Percentiles rank a stretch among this genome's conserved stretches.
These are phyloP conservation scores for Euwallacea fornicatus DNA, from an alignment of 1,140 invertebrate species.

Conservation along the genomic window DNA sequence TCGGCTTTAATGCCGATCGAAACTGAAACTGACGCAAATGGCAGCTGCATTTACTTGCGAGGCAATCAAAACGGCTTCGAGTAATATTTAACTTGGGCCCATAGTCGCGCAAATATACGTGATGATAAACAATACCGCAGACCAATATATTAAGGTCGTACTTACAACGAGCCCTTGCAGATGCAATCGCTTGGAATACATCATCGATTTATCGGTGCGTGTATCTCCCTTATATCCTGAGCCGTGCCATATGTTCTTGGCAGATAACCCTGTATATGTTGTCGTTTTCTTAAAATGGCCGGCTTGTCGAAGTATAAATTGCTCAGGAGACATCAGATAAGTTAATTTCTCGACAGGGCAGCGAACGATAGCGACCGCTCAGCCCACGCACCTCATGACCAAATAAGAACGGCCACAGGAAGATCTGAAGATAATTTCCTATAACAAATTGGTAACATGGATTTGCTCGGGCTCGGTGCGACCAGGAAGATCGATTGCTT, in stretches of 20 bases:
- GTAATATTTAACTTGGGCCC: not conserved
- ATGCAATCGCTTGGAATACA: slow-evolving; percentile 23
- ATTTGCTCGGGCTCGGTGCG: slow-evolving; percentile 4
- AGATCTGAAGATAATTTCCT: slow-evolving; percentile 33
- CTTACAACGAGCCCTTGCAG: slow-evolving; percentile 20
- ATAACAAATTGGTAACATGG: slow-evolving; percentile 37
- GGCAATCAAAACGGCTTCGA: not conserved
- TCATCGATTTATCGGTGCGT: slow-evolving; percentile 29
- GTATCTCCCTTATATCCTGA: slow-evolving; percentile 29
- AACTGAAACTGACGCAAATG: slow-evolving; percentile 24
- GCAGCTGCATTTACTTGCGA: slow-evolving; percentile 3
- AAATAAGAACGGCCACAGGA: slow-evolving; percentile 32
- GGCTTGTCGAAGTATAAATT: slow-evolving; percentile 39
- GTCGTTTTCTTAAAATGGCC: slow-evolving; percentile 36
- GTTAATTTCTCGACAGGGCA: slow-evolving; percentile 39
- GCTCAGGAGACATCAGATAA: slow-evolving; percentile 39
- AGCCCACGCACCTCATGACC: slow-evolving; percentile 35
- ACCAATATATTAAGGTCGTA: slow-evolving; percentile 15
- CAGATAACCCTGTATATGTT: slow-evolving; percentile 31
- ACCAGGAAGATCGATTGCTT: slow-evolving; percentile 7
- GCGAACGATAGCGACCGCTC: slow-evolving; percentile 25
- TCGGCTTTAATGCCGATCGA: slow-evolving; percentile 25
- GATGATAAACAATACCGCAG: slow-evolving; percentile 10
- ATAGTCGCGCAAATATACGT: not conserved
- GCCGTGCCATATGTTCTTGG: slow-evolving; percentile 28